Evolutionary conservation across 2,797 vertebrate species (phyloP), one percentile per base, ranked within the genome.

Genomic region (Rousettus madagascariensis): DNA sequence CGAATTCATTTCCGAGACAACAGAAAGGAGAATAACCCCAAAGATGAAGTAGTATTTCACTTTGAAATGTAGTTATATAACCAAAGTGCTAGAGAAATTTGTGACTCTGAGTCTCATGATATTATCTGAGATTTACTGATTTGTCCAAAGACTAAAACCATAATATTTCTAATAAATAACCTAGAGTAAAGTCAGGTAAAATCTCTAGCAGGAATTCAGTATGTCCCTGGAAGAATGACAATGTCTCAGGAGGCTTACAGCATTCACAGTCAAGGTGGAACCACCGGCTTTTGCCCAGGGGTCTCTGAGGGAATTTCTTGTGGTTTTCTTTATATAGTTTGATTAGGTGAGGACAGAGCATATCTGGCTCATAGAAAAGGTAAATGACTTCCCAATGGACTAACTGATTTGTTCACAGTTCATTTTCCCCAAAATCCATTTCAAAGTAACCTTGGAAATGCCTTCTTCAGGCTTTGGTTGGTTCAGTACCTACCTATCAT

Each of bases 71-170:
- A 78, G 22, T 43, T 38, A 57, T 74, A 19, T 43, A 90, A 49
- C 41, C 26, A 88, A 51, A 93, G 13, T 74, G 41, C 78, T 75
- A 86, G 49, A 88, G 36, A 88, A 26, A 72, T 59, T 74, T 83
- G 49, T 84, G 63, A 91, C 74, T 13, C 38, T 24, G 30, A 90
- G 59, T 86, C 38, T 30, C 33, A 24, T 68, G 43, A 51, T 83
- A 41, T 85, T 61, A 75, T 78, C 33, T 86, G 65, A 83, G 53
- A 85, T 85, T 75, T 79, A 41, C 11, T 57, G 49, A 69, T 8
- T 75, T 95, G 46, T 53, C 8, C n/a, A 68, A 84, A 86, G 36
- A 78, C 19, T 16, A 92, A 95, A 96, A 49, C 4, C n/a, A 92
- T 49, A n/a, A 1, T 59, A 79, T 63, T 91, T 86, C 38, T 72